Conservation (phyloP, 2,797 vertebrate genomes). For the Cyclopterus lumpus region DNA sequence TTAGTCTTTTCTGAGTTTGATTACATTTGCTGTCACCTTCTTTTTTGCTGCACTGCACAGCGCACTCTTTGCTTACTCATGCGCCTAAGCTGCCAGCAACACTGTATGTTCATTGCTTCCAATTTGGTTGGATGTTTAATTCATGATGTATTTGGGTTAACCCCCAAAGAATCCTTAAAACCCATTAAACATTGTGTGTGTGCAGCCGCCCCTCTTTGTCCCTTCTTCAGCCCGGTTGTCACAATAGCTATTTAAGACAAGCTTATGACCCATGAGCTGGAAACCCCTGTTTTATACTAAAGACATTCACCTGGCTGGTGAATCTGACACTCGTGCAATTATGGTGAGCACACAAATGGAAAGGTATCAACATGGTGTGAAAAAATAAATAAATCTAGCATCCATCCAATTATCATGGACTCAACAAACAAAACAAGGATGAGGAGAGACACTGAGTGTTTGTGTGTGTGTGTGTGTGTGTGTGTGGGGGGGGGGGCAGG, state of each 20-base stretch:
- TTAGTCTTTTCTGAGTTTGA: conserved; percentile 8
- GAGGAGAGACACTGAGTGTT: not conserved
- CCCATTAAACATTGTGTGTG: not conserved
- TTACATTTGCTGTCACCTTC: conserved; percentile 10
- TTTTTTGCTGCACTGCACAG: conserved; percentile 1
- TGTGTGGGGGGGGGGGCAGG: not conserved
- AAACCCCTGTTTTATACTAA: conserved; percentile 38
- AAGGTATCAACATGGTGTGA: conserved; percentile 32
- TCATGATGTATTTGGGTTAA: conserved; percentile 6
- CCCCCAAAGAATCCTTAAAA: not conserved
- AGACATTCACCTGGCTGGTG: conserved; percentile 16
- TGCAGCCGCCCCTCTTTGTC: conserved; percentile 2
- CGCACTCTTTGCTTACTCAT: not conserved
- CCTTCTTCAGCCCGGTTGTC: conserved; percentile 8
- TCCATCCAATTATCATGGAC: not conserved
- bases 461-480: not conserved
- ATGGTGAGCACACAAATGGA: conserved; percentile 51
- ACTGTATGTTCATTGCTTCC: not conserved
- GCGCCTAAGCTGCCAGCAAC: not conserved
- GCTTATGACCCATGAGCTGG: conserved; percentile 37
- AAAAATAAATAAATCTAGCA: conserved; percentile 39
- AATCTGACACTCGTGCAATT: conserved; percentile 60
- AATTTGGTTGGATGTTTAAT: not conserved
- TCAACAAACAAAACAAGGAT: not conserved
- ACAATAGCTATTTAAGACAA: conserved; percentile 32